Conservation (phyloP, 2,113 vertebrate genomes). For the Raja brachyura region DNA sequence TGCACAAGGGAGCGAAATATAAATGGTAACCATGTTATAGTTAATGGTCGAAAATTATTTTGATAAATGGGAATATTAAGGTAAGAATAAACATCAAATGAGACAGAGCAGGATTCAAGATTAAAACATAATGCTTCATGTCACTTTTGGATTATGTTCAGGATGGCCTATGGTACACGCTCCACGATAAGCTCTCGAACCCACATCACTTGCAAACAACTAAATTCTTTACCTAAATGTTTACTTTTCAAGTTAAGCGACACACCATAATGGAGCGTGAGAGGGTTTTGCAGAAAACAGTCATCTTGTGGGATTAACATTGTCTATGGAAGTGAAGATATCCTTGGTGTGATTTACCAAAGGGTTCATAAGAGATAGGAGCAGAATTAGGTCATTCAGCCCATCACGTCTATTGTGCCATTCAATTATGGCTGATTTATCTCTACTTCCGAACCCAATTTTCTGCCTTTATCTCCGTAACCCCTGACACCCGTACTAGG, state of each 20-base stretch:
- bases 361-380: too few relatives aligned
- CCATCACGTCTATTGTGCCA: too few relatives aligned
- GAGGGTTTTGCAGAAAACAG: not conserved
- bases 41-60: not conserved
- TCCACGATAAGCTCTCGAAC: not conserved
- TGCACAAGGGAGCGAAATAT: not conserved
- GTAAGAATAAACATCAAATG: not conserved
- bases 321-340: not conserved
- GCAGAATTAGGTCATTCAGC: too few relatives aligned
- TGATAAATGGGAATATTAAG: not conserved
- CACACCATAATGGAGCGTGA: not conserved
- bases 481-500: too few relatives aligned
- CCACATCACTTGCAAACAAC: not conserved
- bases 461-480: too few relatives aligned
- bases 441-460: too few relatives aligned
- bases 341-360: not conserved
- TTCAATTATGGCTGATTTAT: too few relatives aligned
- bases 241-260: not conserved
- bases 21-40: slow-evolving; percentile 6
- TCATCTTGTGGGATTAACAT: not conserved
- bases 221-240: not conserved
- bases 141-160: slow-evolving; percentile 5
- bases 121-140: not conserved
- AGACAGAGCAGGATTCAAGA: not conserved
- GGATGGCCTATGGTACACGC: not conserved